Percentiles rank a stretch among this genome's conserved stretches.
These are phyloP conservation scores for Dermatemys mawii DNA, from an alignment of 2,113 vertebrate genomes.

Conservation along the genomic window DNA sequence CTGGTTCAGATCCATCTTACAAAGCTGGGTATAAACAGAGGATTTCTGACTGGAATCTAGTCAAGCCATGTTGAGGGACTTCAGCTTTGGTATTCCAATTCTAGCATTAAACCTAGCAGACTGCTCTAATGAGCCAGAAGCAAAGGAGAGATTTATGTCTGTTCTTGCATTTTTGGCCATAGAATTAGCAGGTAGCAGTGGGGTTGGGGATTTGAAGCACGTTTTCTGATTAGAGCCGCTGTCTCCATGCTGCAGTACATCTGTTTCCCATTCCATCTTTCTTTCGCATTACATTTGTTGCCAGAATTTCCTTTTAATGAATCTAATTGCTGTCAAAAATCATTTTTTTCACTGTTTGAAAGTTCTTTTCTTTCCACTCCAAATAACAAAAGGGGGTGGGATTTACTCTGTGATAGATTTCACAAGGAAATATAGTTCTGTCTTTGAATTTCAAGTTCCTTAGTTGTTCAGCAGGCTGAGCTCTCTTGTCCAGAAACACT, in stretches of 20 bases:
- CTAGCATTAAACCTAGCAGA: not conserved
- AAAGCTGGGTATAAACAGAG: rapidly evolving
- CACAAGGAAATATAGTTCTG: not conserved
- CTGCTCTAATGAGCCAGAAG: not conserved
- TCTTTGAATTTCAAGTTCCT: not conserved
- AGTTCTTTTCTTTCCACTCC: not conserved
- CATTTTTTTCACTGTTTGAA: not conserved
- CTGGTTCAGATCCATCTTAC: not conserved
- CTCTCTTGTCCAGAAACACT: not conserved
- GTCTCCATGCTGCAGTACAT: not conserved
- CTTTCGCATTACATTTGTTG: not conserved
- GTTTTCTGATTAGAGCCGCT: not conserved
- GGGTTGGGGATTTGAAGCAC: not conserved
- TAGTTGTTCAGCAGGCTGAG: not conserved
- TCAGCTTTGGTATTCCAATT: not conserved
- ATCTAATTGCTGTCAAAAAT: not conserved
- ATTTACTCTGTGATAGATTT: not conserved
- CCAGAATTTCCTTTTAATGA: not conserved
- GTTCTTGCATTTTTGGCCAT: not conserved
- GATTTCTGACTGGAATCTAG: not conserved
- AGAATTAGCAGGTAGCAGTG: not conserved
- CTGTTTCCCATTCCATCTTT: not conserved
- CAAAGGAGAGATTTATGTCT: not conserved
- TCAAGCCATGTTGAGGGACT: not conserved
- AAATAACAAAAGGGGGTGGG: not conserved